phyloP scores from a whole-genome alignment of 2,113 vertebrate species.

The Scytalopus superciliaris region DNA sequence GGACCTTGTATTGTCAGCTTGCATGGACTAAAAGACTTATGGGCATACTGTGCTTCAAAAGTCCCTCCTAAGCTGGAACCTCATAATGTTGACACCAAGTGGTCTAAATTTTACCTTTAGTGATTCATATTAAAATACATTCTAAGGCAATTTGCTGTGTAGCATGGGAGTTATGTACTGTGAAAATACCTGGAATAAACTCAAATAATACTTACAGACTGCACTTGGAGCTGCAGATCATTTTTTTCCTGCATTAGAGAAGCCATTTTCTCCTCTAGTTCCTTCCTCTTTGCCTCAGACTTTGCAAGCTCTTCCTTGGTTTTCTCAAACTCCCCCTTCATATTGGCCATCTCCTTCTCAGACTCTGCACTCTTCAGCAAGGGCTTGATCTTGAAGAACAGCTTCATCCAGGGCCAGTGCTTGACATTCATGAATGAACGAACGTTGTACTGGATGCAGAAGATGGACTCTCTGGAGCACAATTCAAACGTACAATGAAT shows the following conservation, averaged over 20 bases:
- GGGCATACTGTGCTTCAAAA: neutral
- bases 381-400: conserved; percentile 86
- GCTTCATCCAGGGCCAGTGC: conserved; percentile 84
- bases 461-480: conserved; percentile 80
- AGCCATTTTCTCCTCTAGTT: conserved; percentile 84
- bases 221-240: conserved; percentile 85
- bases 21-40: neutral
- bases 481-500: neutral
- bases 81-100: neutral
- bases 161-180: neutral
- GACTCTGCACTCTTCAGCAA: conserved; percentile 85
- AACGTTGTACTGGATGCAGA: conserved; percentile 85
- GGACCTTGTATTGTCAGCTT: neutral
- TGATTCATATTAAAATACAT: neutral
- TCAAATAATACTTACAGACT: conserved; percentile 71
- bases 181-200: neutral
- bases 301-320: conserved; percentile 86
- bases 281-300: conserved; percentile 82
- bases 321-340: conserved; percentile 86
- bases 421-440: conserved; percentile 88
- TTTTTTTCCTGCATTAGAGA: conserved; percentile 85
- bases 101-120: neutral
- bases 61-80: neutral
- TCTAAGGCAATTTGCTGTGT: neutral
- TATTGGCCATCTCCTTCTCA: conserved; percentile 72